A percentile compares a stretch with the other conserved stretches of the same genome.
These are phyloP conservation scores for Odocoileus hemionus DNA, from an alignment of 2,113 vertebrate species.

Conservation along the genomic window DNA sequence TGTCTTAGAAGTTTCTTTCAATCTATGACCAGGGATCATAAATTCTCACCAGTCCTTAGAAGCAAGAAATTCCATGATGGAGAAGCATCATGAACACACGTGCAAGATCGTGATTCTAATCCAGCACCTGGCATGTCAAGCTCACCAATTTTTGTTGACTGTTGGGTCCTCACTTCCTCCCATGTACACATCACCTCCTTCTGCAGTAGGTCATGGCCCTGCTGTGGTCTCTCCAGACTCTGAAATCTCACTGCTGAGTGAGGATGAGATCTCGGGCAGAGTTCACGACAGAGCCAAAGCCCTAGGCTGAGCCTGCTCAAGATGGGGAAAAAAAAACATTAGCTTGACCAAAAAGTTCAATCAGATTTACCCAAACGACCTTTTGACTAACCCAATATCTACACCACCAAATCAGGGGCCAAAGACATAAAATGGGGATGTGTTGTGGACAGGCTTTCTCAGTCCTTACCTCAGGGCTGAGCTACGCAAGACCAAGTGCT, in stretches of 20 bases:
- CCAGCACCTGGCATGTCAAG: not conserved
- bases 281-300: not conserved
- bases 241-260: not conserved
- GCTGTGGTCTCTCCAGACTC: not conserved
- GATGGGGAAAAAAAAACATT: not conserved
- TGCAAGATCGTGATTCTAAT: not conserved
- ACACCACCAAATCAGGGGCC: too few relatives aligned
- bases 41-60: not conserved
- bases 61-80: not conserved
- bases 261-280: not conserved
- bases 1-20: not conserved
- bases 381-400: not conserved
- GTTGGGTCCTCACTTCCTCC: not conserved
- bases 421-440: not conserved
- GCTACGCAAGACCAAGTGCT: not conserved
- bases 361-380: accelerated
- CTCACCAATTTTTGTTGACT: not conserved
- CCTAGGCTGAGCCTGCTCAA: not conserved
- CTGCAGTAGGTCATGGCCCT: not conserved
- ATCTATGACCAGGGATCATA: not conserved
- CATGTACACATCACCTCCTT: not conserved
- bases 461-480: not conserved
- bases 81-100: not conserved
- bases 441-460: not conserved
- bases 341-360: not conserved